Conservation (phyloP, 2,113 vertebrate species). For the Himantopus leucocephalus region DNA sequence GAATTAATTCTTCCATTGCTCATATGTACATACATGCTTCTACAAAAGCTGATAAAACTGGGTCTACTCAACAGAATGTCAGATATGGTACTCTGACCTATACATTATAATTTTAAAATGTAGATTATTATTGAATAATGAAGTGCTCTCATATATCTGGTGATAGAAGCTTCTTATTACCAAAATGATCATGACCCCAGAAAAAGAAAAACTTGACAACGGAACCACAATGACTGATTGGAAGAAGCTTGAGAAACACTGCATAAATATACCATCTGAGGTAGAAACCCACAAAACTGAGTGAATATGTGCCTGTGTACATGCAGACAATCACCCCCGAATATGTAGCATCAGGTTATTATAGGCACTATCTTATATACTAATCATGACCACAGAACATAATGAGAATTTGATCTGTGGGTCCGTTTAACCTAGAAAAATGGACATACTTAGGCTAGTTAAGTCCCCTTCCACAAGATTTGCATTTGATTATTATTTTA, state of each 20-base stretch:
- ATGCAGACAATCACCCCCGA: not conserved
- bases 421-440: not conserved
- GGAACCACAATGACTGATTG: not conserved
- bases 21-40: not conserved
- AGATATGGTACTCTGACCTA: not conserved
- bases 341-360: not conserved
- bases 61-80: not conserved
- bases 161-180: not conserved
- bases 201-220: not conserved
- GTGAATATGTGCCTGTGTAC: not conserved
- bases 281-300: not conserved
- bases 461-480: not conserved
- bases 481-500: not conserved
- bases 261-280: not conserved
- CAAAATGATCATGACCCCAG: not conserved
- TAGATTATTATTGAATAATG: not conserved
- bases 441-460: not conserved
- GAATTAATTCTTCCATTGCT: not conserved
- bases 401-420: not conserved
- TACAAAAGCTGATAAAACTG: not conserved
- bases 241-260: not conserved
- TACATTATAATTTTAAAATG: not conserved
- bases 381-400: not conserved
- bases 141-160: not conserved
- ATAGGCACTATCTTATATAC: not conserved